Evolutionary conservation across 2,113 vertebrate species (phyloP).

Genomic region (Triplophysa dalaica): DNA sequence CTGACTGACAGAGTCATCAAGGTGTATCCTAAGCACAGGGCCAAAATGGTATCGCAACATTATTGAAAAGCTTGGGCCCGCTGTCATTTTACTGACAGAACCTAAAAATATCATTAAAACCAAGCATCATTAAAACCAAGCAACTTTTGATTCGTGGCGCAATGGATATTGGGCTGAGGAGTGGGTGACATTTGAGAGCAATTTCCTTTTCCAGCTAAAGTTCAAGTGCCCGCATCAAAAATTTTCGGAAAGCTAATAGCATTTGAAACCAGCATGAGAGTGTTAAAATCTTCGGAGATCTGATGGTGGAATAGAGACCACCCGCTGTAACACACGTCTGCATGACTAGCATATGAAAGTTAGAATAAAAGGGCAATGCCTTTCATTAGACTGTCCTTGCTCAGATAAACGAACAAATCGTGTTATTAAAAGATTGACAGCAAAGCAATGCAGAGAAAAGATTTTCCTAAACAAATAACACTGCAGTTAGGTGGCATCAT

Average conservation of each 20-base stretch:
- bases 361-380: neutral
- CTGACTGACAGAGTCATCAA: constrained; percentile 71
- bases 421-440: neutral
- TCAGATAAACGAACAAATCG: neutral
- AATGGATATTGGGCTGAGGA: constrained; percentile 46
- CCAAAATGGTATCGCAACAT: constrained; percentile 53
- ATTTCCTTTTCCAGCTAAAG: constrained; percentile 68
- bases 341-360: constrained; percentile 17
- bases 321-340: constrained; percentile 8
- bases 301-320: constrained; percentile 46
- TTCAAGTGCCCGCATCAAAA: constrained; percentile 66
- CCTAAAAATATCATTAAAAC: constrained; percentile 56
- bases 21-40: constrained; percentile 50
- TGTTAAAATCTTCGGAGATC: constrained; percentile 24
- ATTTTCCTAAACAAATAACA: neutral
- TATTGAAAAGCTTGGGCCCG: constrained; percentile 65
- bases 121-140: constrained; percentile 43
- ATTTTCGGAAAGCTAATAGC: constrained; percentile 62
- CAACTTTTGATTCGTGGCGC: constrained; percentile 51
- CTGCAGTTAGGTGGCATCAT: neutral
- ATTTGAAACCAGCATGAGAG: constrained; percentile 41
- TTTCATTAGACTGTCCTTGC: neutral
- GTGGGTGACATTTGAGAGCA: constrained; percentile 73
- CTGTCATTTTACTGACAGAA: constrained; percentile 64
- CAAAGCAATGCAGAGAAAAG: neutral